A percentile compares a stretch with the other conserved stretches of the same genome.
Conservation (phyloP, 2,113 vertebrate genomes). For the Rhizomys pruinosus region DNA sequence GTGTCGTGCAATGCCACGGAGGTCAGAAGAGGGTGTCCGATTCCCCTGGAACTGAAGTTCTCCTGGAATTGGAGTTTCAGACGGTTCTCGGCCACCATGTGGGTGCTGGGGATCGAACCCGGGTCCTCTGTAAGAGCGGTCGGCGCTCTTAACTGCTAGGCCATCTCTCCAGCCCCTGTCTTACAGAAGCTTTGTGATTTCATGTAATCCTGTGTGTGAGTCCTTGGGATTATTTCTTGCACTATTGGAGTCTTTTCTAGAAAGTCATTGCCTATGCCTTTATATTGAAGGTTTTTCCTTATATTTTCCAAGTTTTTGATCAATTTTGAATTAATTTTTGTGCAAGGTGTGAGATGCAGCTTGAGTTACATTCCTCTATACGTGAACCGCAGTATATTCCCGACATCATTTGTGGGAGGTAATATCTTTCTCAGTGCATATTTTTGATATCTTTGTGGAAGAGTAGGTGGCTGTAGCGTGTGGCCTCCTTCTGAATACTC, state of each 20-base stretch:
- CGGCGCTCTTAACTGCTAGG: too few relatives aligned
- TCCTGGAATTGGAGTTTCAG: too few relatives aligned
- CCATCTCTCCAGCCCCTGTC: too few relatives aligned
- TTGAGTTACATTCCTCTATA: not conserved
- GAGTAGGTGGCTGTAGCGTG: not conserved
- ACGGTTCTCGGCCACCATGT: too few relatives aligned
- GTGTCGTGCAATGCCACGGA: too few relatives aligned
- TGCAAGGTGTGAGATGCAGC: not conserved
- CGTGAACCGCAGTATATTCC: not conserved
- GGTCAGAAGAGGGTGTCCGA: too few relatives aligned
- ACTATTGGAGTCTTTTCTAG: not conserved
- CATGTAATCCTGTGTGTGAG: not conserved
- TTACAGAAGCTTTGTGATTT: not conserved
- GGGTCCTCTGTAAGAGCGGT: too few relatives aligned
- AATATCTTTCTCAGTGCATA: not conserved
- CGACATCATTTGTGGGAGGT: not conserved
- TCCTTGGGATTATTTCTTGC: not conserved
- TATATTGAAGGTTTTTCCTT: not conserved
- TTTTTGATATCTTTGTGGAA: too few relatives aligned
- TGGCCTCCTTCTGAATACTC: not conserved
- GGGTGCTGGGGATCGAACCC: too few relatives aligned
- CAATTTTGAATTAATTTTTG: not conserved
- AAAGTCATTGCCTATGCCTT: not conserved
- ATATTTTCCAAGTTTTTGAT: not conserved
- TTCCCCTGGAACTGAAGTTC: too few relatives aligned